Evolutionary conservation across 2,888 invertebrate genomes (phyloP), one percentile per base, ranked within the genome.

Genomic region (Zaprionus obscuricornis): DNA sequence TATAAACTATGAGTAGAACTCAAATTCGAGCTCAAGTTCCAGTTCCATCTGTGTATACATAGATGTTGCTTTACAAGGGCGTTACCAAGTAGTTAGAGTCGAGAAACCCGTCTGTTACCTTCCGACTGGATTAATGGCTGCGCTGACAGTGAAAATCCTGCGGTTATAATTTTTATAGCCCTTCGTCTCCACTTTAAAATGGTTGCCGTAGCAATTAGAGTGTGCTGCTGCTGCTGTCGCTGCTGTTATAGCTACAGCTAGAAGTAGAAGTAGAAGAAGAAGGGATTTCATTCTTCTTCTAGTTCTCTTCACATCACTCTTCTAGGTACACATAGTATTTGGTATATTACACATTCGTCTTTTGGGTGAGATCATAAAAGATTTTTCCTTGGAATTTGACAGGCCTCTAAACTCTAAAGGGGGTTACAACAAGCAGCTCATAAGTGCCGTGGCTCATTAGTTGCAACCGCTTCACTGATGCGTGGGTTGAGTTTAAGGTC

Each of bases 91-190:
- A 74, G 83, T 78, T 78, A 78, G 47, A 42, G 60, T 49, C 34
- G n/a, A 46, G 50, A 58, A 60, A 64, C 83, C 46, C 54, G 57
- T 66, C 57, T 49, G 47, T 33, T 34, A 52, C 47, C 39, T 52
- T 22, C 50, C 54, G 67, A 52, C 34, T 69, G 74, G 77, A 78
- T 85, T 78, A 78, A 78, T 78, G 82, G 64, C 60, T 36, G 50
- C 37, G 83, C 77, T 78, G 85, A 78, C 77, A 78, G 82, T 71
- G 74, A 82, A 74, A 78, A 85, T 85, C 85, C 77, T 78, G 77
- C 78, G 85, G 77, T 85, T 78, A 74, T 85, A 82, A 77, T 31
- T 77, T 82, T 85, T 85, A 82, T 82, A 77, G 70, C 63, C 76
- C 76, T 50, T 56, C 66, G 47, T 46, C 67, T 52, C 51, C 50